Base-by-base conservation (phyloP, 2,797 vertebrate species). In the Cirrhinus mrigala region DNA sequence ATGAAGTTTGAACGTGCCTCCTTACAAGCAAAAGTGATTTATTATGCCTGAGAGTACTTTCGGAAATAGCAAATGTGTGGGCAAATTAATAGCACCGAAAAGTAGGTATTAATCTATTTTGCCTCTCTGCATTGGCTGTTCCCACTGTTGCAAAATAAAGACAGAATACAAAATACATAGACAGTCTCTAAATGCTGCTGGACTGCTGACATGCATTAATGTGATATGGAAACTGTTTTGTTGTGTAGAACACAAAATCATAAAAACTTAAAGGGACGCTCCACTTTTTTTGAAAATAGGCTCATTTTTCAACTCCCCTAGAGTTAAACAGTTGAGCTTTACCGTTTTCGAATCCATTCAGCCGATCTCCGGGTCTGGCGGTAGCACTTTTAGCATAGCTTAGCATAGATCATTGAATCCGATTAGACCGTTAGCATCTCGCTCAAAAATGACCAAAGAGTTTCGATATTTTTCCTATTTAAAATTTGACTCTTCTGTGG, bases 21-120 rank as follows among this genome's bases (percentile, higher is more conserved):
- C 48, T 52, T 56, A 54, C 22, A 70, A 1, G 6, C 60, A 68
- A 68, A 70, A 11, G 29, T 81, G 46, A 70, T 81, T 81, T 70
- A 54, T 81, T 56, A 69, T 81, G 20, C 29, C 79, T 37, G 62
- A 24, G 20, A 83, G 54, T 71, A 69, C 16, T 27, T 54, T 37
- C 7, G 33, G 24, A 83, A 82, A 78, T 62, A 20, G 40, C 24
- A 81, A 80, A 70, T 54, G 58, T 73, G 16, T 79, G 58, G 52
- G 44, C 33, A 52, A 68, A 83, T 82, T 74, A 69, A 77, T 60
- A 60, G 44, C 40, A 62, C 66, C 16, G 27, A 82, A 77, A 81
- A 71, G 46, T n/a, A 76, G 50, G 66, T 78, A 78, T 80, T 46
- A 81, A 86, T 75, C 24, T 27, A n/a, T 69, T 73, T 85, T 71